Conservation (phyloP, 2,113 vertebrate species). For the Dipodomys ordii region DNA sequence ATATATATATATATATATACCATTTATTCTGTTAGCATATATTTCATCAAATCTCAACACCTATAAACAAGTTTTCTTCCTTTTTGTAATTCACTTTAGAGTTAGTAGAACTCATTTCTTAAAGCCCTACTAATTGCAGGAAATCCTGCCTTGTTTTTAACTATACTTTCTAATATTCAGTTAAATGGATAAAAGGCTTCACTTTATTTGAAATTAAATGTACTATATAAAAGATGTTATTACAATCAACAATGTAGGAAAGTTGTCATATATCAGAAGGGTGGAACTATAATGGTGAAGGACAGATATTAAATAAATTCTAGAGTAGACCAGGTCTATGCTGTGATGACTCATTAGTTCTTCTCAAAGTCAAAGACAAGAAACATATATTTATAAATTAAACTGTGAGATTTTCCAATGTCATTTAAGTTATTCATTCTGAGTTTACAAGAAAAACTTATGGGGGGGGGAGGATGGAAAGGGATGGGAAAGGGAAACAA, state of each 20-base stretch:
- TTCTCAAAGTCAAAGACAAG: neutral
- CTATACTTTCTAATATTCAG: neutral
- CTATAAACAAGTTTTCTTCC: neutral
- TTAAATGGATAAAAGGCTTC: neutral
- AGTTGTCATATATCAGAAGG: neutral
- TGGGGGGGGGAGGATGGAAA: too few species aligned
- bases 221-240: neutral
- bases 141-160: neutral
- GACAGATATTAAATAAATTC: neutral
- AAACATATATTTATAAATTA: neutral
- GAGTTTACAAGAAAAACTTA: neutral
- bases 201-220: neutral
- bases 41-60: constrained; percentile 25
- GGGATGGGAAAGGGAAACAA: too few species aligned
- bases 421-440: neutral
- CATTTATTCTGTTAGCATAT: neutral
- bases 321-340: neutral
- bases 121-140: neutral
- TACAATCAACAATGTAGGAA: neutral
- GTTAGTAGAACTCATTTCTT: neutral
- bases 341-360: neutral
- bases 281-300: neutral
- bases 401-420: too few species aligned
- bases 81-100: neutral
- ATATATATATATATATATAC: too few species aligned